Evolutionary conservation across 2,797 vertebrate genomes (phyloP).

Genomic region (Catharus ustulatus): DNA sequence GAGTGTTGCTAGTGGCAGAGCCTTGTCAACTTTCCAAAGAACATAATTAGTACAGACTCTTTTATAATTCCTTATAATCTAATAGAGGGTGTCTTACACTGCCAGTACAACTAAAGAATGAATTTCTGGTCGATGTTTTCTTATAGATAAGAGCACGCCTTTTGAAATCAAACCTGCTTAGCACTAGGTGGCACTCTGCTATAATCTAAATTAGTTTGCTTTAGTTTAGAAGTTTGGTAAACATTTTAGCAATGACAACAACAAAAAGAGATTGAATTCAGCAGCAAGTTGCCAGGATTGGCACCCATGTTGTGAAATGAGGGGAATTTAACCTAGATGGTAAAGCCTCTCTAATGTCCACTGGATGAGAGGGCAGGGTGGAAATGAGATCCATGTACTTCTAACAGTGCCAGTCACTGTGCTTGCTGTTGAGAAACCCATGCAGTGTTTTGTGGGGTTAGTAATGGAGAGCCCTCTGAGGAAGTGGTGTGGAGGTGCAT

Average conservation of each 20-base stretch:
- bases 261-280: background rate
- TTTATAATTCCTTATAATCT: background rate
- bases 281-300: background rate
- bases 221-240: slow-evolving; percentile 4
- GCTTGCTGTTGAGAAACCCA: background rate
- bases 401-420: background rate
- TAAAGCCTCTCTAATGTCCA: background rate
- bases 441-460: background rate
- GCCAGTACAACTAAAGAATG: background rate
- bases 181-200: slow-evolving; percentile 72
- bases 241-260: background rate
- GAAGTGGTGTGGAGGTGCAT: background rate
- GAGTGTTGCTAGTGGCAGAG: accelerated
- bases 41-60: accelerated
- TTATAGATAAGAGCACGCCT: background rate
- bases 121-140: background rate
- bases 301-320: background rate
- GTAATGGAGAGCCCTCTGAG: background rate
- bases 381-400: background rate
- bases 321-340: background rate
- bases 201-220: slow-evolving; percentile 54
- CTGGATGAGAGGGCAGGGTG: background rate
- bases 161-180: slow-evolving; percentile 14
- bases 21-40: background rate
- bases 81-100: background rate